A percentile compares a stretch with the other conserved stretches of the same genome.
phyloP scores from a whole-genome alignment of 2,888 invertebrate genomes.

The Nomada fucata region DNA sequence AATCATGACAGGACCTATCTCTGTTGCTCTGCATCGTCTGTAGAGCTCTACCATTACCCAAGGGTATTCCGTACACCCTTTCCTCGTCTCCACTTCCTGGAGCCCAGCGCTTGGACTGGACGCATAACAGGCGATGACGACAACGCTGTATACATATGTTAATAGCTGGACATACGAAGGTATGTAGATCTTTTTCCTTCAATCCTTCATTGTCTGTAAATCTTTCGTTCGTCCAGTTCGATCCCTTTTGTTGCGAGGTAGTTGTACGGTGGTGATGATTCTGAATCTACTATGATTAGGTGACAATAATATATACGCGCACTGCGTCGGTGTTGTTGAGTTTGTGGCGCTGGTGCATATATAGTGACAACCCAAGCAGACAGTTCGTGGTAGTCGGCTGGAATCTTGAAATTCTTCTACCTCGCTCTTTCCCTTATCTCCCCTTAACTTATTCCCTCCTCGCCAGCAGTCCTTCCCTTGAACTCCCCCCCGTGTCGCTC shows the following conservation, averaged over 20 bases:
- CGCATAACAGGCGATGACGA: slow-evolving; percentile 26
- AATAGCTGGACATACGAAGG: not conserved
- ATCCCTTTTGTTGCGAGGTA: not conserved
- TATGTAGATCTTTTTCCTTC: slow-evolving; percentile 20
- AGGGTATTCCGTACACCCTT: slow-evolving; percentile 37
- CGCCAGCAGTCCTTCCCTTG: slow-evolving; percentile 10
- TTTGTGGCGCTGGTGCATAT: slow-evolving; percentile 35
- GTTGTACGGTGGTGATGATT: too few relatives aligned
- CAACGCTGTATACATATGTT: not conserved
- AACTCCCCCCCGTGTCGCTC: not conserved
- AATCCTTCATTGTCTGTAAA: slow-evolving; percentile 10
- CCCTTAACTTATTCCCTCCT: slow-evolving; percentile 24
- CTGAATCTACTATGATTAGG: not conserved
- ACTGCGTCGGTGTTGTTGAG: not conserved
- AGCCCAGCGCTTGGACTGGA: slow-evolving; percentile 25
- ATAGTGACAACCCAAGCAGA: slow-evolving; percentile 42
- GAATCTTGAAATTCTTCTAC: slow-evolving; percentile 60
- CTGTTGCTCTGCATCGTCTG: not conserved
- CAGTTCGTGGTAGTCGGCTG: slow-evolving; percentile 53
- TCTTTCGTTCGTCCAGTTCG: slow-evolving; percentile 20
- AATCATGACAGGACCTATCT: slow-evolving; percentile 23
- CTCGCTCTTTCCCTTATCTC: slow-evolving; percentile 25
- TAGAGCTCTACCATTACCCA: slow-evolving; percentile 27
- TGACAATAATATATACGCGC: slow-evolving; percentile 11
- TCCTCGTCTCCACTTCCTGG: slow-evolving; percentile 37